phyloP scores from a whole-genome alignment of 1,140 invertebrate genomes.

The Andrena cerasifolii region DNA sequence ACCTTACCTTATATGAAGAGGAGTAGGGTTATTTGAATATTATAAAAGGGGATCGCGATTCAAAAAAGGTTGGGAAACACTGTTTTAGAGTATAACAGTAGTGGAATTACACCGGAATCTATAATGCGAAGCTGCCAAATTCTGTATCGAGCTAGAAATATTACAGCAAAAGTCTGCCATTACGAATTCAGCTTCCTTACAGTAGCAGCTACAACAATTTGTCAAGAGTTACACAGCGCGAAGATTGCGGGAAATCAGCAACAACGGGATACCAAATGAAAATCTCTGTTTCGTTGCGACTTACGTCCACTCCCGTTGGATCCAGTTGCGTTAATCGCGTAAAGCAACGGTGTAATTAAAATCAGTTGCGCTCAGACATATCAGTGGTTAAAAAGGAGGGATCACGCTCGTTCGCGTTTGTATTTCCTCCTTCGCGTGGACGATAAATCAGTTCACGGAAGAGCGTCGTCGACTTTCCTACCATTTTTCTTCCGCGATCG shows the following conservation, averaged over 20 bases:
- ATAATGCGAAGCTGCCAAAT: not conserved
- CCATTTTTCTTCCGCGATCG: conserved; percentile 29
- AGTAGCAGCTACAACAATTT: too few relatives aligned
- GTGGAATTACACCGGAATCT: too few relatives aligned
- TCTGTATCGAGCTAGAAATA: not conserved
- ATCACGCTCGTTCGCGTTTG: not conserved
- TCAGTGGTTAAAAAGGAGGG: not conserved
- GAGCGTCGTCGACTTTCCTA: not conserved
- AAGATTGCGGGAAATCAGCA: not conserved
- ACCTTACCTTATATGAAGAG: too few relatives aligned
- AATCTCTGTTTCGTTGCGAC: conserved; percentile 9
- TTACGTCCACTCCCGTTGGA: conserved; percentile 53
- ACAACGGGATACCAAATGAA: too few relatives aligned
- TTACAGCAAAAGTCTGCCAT: not conserved
- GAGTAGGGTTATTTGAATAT: too few relatives aligned
- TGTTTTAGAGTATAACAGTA: too few relatives aligned
- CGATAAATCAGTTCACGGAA: conserved; percentile 8
- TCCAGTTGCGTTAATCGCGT: conserved; percentile 41
- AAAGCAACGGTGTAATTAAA: conserved; percentile 20
- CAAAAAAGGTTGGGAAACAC: too few relatives aligned
- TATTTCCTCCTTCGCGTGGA: not conserved
- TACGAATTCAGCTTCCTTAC: not conserved
- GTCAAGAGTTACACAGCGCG: not conserved
- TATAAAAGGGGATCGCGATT: too few relatives aligned
- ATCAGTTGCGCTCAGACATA: not conserved